Evolutionary conservation across 2,888 invertebrate species (phyloP).

Genomic region (Lasioglossum vierecki): DNA sequence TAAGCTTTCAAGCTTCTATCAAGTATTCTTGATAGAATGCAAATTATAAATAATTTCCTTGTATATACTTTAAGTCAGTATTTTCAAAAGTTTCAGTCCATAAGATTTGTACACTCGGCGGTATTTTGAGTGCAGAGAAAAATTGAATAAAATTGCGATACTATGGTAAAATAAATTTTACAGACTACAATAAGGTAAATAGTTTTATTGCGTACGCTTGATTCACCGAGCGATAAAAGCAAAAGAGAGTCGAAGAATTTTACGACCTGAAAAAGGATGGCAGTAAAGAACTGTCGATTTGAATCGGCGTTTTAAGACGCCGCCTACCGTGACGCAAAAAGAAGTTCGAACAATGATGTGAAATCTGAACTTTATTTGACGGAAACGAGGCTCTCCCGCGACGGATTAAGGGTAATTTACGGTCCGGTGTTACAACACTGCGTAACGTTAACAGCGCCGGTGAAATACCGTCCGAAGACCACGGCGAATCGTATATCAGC

Average conservation of each 20-base stretch:
- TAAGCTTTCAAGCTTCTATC: not conserved
- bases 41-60: not conserved
- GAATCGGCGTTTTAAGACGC: not conserved
- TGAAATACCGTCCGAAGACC: constrained; percentile 58
- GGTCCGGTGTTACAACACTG: constrained; percentile 52
- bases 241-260: not conserved
- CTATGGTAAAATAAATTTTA: not conserved
- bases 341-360: not conserved
- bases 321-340: not conserved
- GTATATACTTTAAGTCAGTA: rapidly evolving
- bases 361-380: constrained; percentile 46
- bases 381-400: constrained; percentile 32
- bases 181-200: not conserved
- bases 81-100: not conserved
- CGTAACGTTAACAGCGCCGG: constrained; percentile 67
- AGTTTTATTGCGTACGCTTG: not conserved
- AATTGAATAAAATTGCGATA: not conserved
- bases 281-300: not conserved
- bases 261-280: not conserved
- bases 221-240: not conserved
- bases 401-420: constrained; percentile 67
- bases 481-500: constrained; percentile 69
- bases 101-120: too few relatives aligned
- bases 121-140: not conserved
- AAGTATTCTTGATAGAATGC: too few relatives aligned